Evolutionary conservation across 2,797 vertebrate genomes (phyloP), one percentile per base, ranked within the genome.

Genomic region (Labroides dimidiatus): DNA sequence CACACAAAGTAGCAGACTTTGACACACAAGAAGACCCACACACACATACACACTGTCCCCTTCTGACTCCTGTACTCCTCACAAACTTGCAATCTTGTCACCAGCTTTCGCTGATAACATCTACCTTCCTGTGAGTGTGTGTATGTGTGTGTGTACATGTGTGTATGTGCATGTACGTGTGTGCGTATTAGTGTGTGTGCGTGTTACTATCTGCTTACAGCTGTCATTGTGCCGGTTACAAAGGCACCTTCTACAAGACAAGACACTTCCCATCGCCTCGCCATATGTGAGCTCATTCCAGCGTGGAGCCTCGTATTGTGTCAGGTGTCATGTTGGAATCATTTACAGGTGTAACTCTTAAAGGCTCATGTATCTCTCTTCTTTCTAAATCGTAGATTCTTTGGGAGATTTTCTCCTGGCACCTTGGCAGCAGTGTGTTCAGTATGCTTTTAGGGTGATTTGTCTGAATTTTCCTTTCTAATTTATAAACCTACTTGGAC

Each of bases 161-260:
- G 77, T 72, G 55, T 62, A 20, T 65, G 64, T 69, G 77, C 70
- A 52, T 62, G 30, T 9, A 11, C 13, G 13, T 49, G 3, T 33
- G 48, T 20, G 44, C 71, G 58, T 65, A 51, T 75, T 16, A 27
- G 4, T 20, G 19, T 64, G 8, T 54, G 23, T 65, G 64, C 66
- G 77, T 72, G 55, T 62, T 64, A 36, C 41, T 39, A 53, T 27
- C 12, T 60, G 52, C 24, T 58, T 20, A 51, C 80, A 84, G 74
- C 73, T 83, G 62, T 77, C 68, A 61, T 41, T 66, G 47, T 65
- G 36, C 51, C 62, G 58, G 54, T 64, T 78, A 71, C 51, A 85
- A 84, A 87, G 73, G 79, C 74, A 80, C 69, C 84, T 66, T 79
- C 51, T 27, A 30, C 42, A 55, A 77, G 52, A 81, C 6, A 10